These are phyloP conservation scores for Electrophaes corylata DNA, from an alignment of 2,888 invertebrate genomes.

Conservation along the genomic window DNA sequence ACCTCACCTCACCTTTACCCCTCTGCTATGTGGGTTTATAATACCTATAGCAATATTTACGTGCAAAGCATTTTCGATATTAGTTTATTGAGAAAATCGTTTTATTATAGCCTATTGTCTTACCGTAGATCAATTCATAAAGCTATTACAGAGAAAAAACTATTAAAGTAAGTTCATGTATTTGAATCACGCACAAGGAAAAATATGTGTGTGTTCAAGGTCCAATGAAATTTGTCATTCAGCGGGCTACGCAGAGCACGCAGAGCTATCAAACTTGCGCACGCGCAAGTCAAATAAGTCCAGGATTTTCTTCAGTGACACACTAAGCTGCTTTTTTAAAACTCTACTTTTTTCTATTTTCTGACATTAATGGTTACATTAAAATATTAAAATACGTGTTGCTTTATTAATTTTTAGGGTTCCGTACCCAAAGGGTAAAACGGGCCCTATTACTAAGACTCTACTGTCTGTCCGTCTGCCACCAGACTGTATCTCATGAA, in stretches of 20 bases:
- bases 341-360: no score
- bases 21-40: no score
- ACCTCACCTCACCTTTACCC: no score
- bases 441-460: no score
- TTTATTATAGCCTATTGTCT: slow-evolving; percentile 29
- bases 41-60: slow-evolving; percentile 3
- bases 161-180: slow-evolving; percentile 46
- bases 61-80: slow-evolving; percentile 15
- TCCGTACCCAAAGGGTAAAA: no score
- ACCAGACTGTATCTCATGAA: no score
- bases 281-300: slow-evolving; percentile 62
- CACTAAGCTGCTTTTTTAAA: no score
- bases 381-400: no score
- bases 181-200: slow-evolving; percentile 80
- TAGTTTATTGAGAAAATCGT: slow-evolving; percentile 8
- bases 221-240: slow-evolving; percentile 81
- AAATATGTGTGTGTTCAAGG: slow-evolving; percentile 72
- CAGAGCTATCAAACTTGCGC: slow-evolving; percentile 46
- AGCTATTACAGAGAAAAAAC: slow-evolving; percentile 38
- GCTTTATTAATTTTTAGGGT: no score
- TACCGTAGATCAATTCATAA: slow-evolving; percentile 19
- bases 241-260: slow-evolving; percentile 52
- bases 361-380: no score
- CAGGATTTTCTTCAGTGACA: slow-evolving; percentile 72
- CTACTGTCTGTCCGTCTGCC: no score